Evolutionary conservation across 1,140 invertebrate genomes (phyloP), one percentile per base, ranked within the genome.

Genomic region (Latrodectus geometricus): DNA sequence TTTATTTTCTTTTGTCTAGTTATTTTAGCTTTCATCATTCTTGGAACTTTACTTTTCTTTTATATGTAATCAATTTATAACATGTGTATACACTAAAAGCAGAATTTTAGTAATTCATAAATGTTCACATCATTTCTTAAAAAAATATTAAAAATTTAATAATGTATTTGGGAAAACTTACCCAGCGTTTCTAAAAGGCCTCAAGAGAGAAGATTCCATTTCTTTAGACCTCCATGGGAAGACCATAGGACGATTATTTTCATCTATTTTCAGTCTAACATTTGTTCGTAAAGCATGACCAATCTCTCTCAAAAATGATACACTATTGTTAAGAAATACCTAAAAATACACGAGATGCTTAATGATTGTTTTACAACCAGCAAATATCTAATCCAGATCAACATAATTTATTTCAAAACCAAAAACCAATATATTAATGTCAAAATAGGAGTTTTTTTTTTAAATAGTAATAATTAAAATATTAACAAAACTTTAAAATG

Each of bases 201-300:
- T 87, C 56, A 76, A 35, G 4, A 73, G 23, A 15, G 61, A 56
- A 48, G 77, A 82, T 11, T 20, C 20, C 35, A 69, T 56, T 23
- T 87, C 52, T 2, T 73, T 8, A 15, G 79, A 54, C 65, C 72
- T 54, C 77, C 78, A 87, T 14, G 70, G 72, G 88, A 95, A 96
- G 21, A 98, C 96, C 96, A 98, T 98, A 66, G 97, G 95, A 76
- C 95, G 94, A 7, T 96, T 96, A 21, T 94, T 87, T 0, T 89
- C 88, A 89, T 92, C 91, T 65, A 89, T 90, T 90, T 97, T 97
- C 3, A 99, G 94, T 0, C 95, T 90, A 0, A 98, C 92, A 0
- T 95, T 97, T 0, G 97, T 97, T 84, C 96, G 91, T 23, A 98
- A 90, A 69, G 97, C 93, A 74, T 92, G 91, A 2, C 96, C 96